Percentiles rank a stretch among this genome's conserved stretches.
phyloP scores from a whole-genome alignment of 2,888 invertebrate genomes.

The Serripes groenlandicus region DNA sequence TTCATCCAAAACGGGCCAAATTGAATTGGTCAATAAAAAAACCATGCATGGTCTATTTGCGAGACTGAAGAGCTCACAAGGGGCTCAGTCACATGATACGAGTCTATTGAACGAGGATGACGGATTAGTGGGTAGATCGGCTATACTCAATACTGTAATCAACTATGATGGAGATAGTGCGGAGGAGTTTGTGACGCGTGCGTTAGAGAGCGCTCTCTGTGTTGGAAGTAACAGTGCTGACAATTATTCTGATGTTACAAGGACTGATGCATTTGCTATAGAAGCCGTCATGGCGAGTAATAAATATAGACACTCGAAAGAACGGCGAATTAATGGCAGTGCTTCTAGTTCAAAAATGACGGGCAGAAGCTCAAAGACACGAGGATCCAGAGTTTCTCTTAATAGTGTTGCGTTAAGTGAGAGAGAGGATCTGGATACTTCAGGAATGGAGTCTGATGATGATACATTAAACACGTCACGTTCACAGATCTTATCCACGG shows the following conservation, averaged over 20 bases:
- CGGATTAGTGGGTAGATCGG: conserved; percentile 19
- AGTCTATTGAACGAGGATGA: conserved; percentile 16
- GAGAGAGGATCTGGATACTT: conserved; percentile 43
- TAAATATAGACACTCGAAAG: background rate
- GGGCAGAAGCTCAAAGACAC: conserved; percentile 19
- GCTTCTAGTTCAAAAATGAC: conserved; percentile 29
- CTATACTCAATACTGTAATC: conserved; percentile 9
- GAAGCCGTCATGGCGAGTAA: conserved; percentile 57
- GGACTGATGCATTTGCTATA: conserved; percentile 41
- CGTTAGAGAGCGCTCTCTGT: conserved; percentile 28
- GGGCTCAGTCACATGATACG: conserved; percentile 22
- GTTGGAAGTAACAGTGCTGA: conserved; percentile 6
- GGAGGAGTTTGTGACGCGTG: background rate
- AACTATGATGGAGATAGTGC: conserved; percentile 12
- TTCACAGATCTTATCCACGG: conserved; percentile 7
- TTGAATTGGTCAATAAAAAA: conserved; percentile 17
- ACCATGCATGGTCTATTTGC: conserved; percentile 58
- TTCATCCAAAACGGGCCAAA: conserved; percentile 7
- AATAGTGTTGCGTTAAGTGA: conserved; percentile 45
- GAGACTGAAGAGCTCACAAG: conserved; percentile 32
- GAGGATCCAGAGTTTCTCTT: conserved; percentile 46
- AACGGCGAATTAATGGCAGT: conserved; percentile 2
- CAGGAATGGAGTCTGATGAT: conserved; percentile 51
- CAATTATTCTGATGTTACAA: background rate
- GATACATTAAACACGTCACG: conserved; percentile 32